Base-by-base conservation (phyloP, 2,888 invertebrate genomes). In the Hymenopus coronatus region DNA sequence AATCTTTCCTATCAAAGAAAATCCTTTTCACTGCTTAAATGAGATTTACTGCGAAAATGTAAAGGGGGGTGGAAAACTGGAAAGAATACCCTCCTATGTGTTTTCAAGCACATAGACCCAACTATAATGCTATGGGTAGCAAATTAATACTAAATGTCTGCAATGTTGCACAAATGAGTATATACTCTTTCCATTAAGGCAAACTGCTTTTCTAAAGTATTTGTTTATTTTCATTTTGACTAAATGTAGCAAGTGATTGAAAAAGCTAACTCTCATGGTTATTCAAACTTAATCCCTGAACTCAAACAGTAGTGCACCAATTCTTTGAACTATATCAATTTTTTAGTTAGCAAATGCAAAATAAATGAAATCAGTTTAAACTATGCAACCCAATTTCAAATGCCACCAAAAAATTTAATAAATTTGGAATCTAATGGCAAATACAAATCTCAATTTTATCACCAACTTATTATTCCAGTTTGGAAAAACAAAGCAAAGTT, bases 71-170 rank as follows among this genome's bases (percentile, higher is more conserved):
- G 28, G 81, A 81, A 12, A 87, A 83, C 20, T 70, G 81, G 83
- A 87, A 87, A 87, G 54, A 83, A 84, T 83, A 83, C 87, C 86
- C 84, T 89, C 83, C 54, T 83, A 84, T 30, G 84, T 85, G 83
- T 46, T 83, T 70, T 15, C 40, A 82, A 82, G 33, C 82, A 87
- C 40, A 33, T 33, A 87, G 82, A 33, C 87, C 82, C 87, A 87
- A 82, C 28, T 28, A 88, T 88, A 30, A 28, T 83, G 88, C 88
- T 88, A 82, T 81, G 46, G 33, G n/a, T 85, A 81, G 82, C n/a
- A 70, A 27, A 88, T 40, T 33, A 82, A 82, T 82, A 88, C 87
- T 25, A 27, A 88, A 28, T 54, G 28, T 84, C n/a, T 86, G 70
- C 81, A 46, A 27, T 30, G 20, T 82, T 7, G 40, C 14, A 82